Conservation (phyloP, 2,797 vertebrate species). For the Adelosebastes latens region DNA sequence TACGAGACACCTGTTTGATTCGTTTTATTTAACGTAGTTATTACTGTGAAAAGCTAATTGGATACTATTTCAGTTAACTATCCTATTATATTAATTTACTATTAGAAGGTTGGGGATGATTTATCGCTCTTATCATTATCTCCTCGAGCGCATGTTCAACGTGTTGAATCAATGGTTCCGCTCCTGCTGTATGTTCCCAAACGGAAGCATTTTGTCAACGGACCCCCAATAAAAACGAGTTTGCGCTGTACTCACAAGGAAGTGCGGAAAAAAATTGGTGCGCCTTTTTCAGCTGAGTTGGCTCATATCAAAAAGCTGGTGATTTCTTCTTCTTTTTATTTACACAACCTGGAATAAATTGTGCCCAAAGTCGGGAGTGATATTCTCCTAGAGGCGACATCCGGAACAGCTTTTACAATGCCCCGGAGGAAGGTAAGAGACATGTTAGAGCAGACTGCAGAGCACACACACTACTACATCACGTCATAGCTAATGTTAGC, state of each 20-base stretch:
- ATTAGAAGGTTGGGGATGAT: no score
- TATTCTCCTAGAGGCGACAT: neutral
- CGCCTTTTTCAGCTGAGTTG: constrained; percentile 58
- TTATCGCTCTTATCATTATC: fast-evolving
- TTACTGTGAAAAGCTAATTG: neutral
- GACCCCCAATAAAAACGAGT: constrained; percentile 28
- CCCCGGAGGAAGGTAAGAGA: constrained; percentile 79
- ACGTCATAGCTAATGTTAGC: constrained; percentile 69
- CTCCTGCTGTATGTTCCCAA: neutral
- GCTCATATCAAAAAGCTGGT: constrained; percentile 23
- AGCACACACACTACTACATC: constrained; percentile 50
- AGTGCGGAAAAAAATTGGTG: constrained; percentile 62
- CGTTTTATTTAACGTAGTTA: neutral
- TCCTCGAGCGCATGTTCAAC: neutral
- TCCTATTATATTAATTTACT: no score
- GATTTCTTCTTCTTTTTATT: neutral
- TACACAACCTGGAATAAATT: neutral
- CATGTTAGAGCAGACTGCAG: constrained; percentile 2
- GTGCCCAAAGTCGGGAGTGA: neutral
- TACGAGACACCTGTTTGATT: neutral
- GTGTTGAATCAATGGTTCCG: neutral
- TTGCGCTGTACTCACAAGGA: constrained; percentile 54
- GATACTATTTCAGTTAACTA: neutral
- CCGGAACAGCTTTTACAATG: constrained; percentile 51
- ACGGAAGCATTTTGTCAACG: constrained; percentile 59